Evolutionary conservation across 2,888 invertebrate genomes (phyloP).

Genomic region (Drosophila eohydei): DNA sequence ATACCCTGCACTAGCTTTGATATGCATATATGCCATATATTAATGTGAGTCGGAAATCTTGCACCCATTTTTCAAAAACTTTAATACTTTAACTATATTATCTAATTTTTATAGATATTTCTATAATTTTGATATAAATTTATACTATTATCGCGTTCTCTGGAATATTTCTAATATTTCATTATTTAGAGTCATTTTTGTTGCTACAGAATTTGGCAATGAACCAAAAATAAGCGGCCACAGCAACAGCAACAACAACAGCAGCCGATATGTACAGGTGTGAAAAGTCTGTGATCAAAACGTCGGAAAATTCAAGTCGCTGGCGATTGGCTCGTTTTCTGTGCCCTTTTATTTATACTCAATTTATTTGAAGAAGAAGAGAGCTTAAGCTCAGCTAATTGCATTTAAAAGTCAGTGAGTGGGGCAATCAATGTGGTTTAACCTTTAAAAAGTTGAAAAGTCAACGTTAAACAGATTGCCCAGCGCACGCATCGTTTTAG

Average conservation of each 20-base stretch:
- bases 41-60: constrained; percentile 11
- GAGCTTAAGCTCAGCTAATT: constrained; percentile 1
- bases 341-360: constrained; percentile 2
- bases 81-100: not conserved
- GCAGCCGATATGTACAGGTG: constrained; percentile 72
- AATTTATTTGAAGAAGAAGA: not conserved
- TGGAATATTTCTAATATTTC: constrained; percentile 24
- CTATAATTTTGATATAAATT: not conserved
- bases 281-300: constrained; percentile 77
- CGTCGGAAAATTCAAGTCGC: constrained; percentile 31
- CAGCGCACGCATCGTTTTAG: constrained; percentile 65
- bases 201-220: constrained; percentile 69
- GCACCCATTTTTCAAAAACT: not conserved
- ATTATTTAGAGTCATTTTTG: constrained; percentile 27
- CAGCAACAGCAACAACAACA: constrained; percentile 37
- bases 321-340: not conserved
- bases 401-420: constrained; percentile 12
- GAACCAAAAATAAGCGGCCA: constrained; percentile 63
- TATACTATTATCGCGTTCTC: not conserved
- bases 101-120: not conserved
- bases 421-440: constrained; percentile 31
- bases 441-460: constrained; percentile 57
- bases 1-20: constrained; percentile 8
- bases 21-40: not conserved
- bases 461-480: constrained; percentile 69